These are phyloP conservation scores for Hormaphis cornu DNA, from an alignment of 1,140 invertebrate species.

Conservation along the genomic window DNA sequence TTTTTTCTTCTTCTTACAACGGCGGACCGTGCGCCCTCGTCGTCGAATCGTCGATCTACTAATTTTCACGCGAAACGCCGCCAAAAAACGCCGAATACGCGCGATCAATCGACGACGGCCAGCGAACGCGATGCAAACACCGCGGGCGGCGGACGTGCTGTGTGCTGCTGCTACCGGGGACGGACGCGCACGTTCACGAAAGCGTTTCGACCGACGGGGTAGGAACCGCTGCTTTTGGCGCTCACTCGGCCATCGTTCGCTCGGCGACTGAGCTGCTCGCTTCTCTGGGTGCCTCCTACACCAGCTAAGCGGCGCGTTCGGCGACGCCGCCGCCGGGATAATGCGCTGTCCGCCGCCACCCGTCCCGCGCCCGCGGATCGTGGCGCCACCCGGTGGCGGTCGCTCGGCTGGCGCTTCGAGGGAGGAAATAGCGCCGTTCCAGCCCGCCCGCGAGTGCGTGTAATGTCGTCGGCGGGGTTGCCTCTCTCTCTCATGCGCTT, in stretches of 20 bases:
- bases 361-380: not conserved
- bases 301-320: conserved; percentile 20
- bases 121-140: not conserved
- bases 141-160: not conserved
- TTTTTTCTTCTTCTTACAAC: no score
- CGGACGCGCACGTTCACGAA: not conserved
- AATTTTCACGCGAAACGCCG: no score
- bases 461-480: not conserved
- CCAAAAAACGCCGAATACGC: no score
- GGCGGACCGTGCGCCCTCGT: no score
- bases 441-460: not conserved
- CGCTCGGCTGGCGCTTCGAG: not conserved
- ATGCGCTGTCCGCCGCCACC: not conserved
- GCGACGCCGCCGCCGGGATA: conserved; percentile 20
- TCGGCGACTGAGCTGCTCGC: conserved; percentile 24
- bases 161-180: no score
- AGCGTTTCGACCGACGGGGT: not conserved
- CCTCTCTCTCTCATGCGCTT: conserved; percentile 25
- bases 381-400: conserved; percentile 8
- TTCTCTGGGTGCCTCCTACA: conserved; percentile 10
- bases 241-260: conserved; percentile 21
- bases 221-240: not conserved
- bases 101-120: not conserved
- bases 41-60: no score
- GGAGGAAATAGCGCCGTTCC: not conserved